These are phyloP conservation scores for Streptopelia turtur DNA, from an alignment of 2,797 vertebrate species.

Conservation along the genomic window DNA sequence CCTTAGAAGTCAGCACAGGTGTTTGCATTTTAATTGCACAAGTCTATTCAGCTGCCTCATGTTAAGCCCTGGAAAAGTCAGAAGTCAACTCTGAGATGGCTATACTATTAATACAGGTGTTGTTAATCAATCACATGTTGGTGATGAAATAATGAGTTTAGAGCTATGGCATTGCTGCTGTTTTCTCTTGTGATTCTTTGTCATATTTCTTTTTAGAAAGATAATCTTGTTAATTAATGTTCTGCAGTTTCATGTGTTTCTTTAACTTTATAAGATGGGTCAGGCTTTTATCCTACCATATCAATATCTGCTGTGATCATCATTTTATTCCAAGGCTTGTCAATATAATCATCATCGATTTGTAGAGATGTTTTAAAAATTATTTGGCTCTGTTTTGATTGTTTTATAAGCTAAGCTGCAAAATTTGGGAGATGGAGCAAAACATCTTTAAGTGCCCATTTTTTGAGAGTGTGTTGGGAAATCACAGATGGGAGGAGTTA, in stretches of 20 bases:
- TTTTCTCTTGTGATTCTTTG: not conserved
- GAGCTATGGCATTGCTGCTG: not conserved
- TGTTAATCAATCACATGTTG: not conserved
- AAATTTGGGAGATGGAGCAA: not conserved
- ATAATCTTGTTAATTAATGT: not conserved
- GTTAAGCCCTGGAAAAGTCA: slow-evolving; percentile 17
- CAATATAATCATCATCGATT: not conserved
- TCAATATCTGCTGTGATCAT: not conserved
- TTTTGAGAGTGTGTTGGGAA: not conserved
- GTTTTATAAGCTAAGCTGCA: not conserved
- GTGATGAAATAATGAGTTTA: slow-evolving; percentile 14
- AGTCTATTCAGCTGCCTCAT: not conserved
- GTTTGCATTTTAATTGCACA: slow-evolving; percentile 43
- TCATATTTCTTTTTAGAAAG: not conserved
- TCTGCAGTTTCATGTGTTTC: not conserved
- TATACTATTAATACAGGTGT: not conserved
- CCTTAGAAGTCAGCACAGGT: slow-evolving; percentile 40
- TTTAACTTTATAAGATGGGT: not conserved
- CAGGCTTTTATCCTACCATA: not conserved
- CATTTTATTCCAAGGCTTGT: not conserved
- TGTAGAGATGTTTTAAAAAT: not conserved
- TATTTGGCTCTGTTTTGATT: not conserved
- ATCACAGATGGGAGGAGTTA: not conserved
- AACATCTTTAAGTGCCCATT: not conserved
- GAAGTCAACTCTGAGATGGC: not conserved